A percentile compares a stretch with the other conserved stretches of the same genome.
These are phyloP conservation scores for Melieria picta DNA, from an alignment of 2,888 invertebrate genomes.

Conservation along the genomic window DNA sequence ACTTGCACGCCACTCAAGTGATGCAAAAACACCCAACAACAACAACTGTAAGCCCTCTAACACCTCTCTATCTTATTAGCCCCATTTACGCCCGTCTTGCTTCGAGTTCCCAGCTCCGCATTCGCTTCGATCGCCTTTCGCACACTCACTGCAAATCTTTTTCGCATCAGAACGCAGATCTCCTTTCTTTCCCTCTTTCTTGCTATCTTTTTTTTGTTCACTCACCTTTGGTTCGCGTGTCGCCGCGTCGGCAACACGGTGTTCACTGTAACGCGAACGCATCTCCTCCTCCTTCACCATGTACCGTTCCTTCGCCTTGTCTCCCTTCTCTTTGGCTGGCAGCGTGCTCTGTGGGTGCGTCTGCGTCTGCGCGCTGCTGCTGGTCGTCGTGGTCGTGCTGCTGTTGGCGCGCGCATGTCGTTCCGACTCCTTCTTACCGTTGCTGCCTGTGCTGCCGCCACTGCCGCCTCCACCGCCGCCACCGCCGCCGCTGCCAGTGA, in stretches of 20 bases:
- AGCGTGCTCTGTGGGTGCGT: constrained; percentile 21
- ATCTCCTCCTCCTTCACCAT: constrained; percentile 70
- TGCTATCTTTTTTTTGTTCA: not conserved
- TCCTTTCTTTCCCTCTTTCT: not conserved
- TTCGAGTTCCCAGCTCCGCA: too few species aligned
- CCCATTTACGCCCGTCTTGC: too few species aligned
- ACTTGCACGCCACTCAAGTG: too few species aligned
- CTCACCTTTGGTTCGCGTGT: constrained; percentile 65
- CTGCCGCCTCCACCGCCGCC: constrained; percentile 45
- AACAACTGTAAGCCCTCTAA: too few species aligned
- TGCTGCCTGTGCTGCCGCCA: constrained; percentile 66
- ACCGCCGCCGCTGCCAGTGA: constrained; percentile 70
- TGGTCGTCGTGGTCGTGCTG: constrained; percentile 53
- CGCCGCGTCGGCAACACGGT: constrained; percentile 60
- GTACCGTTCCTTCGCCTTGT: constrained; percentile 56
- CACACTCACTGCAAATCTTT: constrained; percentile 28
- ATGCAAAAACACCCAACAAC: too few species aligned
- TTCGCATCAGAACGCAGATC: constrained; percentile 32
- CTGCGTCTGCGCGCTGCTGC: constrained; percentile 58
- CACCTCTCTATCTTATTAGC: too few species aligned
- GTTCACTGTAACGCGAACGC: constrained; percentile 71
- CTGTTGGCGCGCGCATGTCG: constrained; percentile 58
- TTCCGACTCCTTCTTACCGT: constrained; percentile 51
- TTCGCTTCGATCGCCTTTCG: too few species aligned
- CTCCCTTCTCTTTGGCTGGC: constrained; percentile 42